Evolutionary conservation across 2,888 invertebrate species (phyloP).

Genomic region (Schrankia costaestrigalis): DNA sequence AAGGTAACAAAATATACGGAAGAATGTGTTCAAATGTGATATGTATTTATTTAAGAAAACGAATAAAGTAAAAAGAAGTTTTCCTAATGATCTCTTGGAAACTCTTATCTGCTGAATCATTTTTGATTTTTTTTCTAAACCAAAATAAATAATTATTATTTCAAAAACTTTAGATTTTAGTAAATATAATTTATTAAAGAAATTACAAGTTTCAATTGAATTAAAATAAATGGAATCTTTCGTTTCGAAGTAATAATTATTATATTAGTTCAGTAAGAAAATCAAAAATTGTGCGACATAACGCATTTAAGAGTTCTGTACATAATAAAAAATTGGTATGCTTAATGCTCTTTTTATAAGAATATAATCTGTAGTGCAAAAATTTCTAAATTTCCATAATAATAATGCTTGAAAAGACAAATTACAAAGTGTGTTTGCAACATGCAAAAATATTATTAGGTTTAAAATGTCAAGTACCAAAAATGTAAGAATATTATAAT

Average conservation of each 20-base stretch:
- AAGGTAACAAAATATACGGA: constrained; percentile 59
- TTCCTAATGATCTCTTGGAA: constrained; percentile 79
- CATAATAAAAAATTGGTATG: constrained; percentile 76
- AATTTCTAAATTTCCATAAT: constrained; percentile 62
- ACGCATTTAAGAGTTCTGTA: constrained; percentile 73
- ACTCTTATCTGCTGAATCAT: constrained; percentile 65
- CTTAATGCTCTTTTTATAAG: constrained; percentile 58
- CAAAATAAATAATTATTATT: not conserved
- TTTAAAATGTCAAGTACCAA: too few species aligned
- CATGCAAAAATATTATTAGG: constrained; percentile 23
- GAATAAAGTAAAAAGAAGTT: constrained; percentile 67
- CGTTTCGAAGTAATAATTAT: not conserved
- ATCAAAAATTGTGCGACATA: constrained; percentile 24
- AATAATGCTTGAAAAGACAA: constrained; percentile 29
- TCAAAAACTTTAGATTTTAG: not conserved
- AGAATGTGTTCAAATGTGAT: constrained; percentile 80
- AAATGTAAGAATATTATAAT: constrained; percentile 6
- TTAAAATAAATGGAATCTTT: not conserved
- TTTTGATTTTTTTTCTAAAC: constrained; percentile 27
- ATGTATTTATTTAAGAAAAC: constrained; percentile 71
- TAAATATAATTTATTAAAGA: not conserved
- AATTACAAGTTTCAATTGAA: not conserved
- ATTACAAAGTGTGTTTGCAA: constrained; percentile 25
- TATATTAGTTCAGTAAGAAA: constrained; percentile 33
- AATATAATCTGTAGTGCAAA: constrained; percentile 60